Conservation (phyloP, 2,113 vertebrate species). For the Alectura lathami region DNA sequence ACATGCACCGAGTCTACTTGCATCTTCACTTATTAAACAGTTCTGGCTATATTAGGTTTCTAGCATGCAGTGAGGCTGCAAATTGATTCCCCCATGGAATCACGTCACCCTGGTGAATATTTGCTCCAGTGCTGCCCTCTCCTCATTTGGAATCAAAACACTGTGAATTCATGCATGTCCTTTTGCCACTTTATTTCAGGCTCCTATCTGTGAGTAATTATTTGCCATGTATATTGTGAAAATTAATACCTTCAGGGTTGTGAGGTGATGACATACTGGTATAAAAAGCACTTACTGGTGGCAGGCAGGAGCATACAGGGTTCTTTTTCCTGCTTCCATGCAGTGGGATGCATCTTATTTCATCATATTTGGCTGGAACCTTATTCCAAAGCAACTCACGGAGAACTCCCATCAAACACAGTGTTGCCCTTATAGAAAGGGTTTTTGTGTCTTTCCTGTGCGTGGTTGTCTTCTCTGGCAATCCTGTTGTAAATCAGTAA, state of each 20-base stretch:
- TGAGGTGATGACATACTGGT: background rate
- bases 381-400: background rate
- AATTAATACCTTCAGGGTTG: background rate
- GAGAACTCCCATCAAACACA: background rate
- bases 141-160: background rate
- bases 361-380: background rate
- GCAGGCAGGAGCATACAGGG: background rate
- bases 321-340: background rate
- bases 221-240: background rate
- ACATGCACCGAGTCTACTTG: background rate
- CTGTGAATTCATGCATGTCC: background rate
- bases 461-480: background rate
- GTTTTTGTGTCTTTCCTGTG: background rate
- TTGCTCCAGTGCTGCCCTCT: background rate
- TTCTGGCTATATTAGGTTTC: background rate
- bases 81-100: background rate
- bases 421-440: fast-evolving
- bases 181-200: background rate
- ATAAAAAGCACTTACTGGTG: background rate
- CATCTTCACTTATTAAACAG: background rate
- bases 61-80: background rate
- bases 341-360: background rate
- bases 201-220: background rate
- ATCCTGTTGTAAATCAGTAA: background rate
- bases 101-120: fast-evolving